Evolutionary conservation across 2,797 vertebrate species (phyloP).

Genomic region (Sylvilagus floridanus): DNA sequence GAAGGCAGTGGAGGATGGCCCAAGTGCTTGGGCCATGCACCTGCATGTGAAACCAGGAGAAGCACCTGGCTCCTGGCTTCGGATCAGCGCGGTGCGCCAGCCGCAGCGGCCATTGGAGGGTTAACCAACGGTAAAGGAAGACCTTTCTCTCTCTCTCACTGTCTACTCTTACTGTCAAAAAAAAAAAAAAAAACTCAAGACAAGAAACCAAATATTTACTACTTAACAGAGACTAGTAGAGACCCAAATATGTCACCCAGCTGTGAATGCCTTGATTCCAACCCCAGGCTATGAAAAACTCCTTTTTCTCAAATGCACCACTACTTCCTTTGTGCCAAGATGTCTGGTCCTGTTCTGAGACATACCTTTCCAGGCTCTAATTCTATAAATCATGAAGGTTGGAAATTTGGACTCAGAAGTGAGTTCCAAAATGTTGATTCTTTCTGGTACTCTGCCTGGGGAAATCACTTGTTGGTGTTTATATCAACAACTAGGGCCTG

Average conservation of each 20-base stretch:
- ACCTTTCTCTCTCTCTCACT: too few species aligned
- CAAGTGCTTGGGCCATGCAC: too few species aligned
- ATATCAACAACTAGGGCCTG: background rate
- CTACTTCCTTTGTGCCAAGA: background rate
- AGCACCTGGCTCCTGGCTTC: too few species aligned
- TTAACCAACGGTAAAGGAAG: too few species aligned
- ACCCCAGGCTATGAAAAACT: too few species aligned
- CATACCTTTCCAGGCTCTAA: background rate
- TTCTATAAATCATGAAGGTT: background rate
- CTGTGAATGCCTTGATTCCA: background rate
- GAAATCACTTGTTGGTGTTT: background rate
- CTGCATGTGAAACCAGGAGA: too few species aligned
- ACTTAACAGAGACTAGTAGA: background rate
- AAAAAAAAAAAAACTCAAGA: too few species aligned
- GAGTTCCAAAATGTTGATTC: background rate
- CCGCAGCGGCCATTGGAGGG: too few species aligned
- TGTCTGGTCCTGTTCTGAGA: background rate
- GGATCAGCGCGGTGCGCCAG: too few species aligned
- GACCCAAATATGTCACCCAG: too few species aligned
- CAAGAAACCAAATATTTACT: background rate
- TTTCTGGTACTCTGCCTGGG: background rate
- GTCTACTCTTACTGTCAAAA: too few species aligned
- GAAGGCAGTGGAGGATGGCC: too few species aligned
- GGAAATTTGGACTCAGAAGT: background rate
- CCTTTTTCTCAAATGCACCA: background rate